Evolutionary conservation across 2,888 invertebrate genomes (phyloP), one percentile per base, ranked within the genome.

Genomic region (Papilio protenor): DNA sequence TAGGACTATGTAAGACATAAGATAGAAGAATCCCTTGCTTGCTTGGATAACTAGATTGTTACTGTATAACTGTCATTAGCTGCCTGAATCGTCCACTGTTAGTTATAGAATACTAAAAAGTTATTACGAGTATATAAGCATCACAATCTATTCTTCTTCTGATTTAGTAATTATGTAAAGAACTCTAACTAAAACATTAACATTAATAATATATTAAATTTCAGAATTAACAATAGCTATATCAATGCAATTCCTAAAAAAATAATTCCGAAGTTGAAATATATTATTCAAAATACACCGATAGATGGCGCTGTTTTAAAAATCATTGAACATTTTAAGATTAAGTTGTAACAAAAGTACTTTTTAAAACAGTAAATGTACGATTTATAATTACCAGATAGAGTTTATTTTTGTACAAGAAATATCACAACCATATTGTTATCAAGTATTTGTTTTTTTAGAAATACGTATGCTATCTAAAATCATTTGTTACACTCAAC

Each of bases 221-320:
- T 16, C 33, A 33, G 16, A 16, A 49, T 16, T 16, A n/a, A 55
- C 55, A 18, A 55, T 55, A 55, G 5, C 2, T 27, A 27, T 2
- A 27, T 27, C 27, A 27, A 27, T 27, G 27, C 27, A 27, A 27
- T 27, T 27, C 27, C 27, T 2, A 27, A 27, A 27, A 27, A 2
- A 2, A 27, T 27, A 27, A 27, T 27, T 27, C 27, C 27, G 1
- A 27, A 27, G 27, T 27, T n/a, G 1, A 55, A 55, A 40, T 45
- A 18, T 2, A n/a, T 18, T 47, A 40, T 47, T 47, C 12, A 5
- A 70, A 47, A 23, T 47, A 16, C 16, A 10, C n/a, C 73, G 40
- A 33, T 75, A 75, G 75, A 74, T 74, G 73, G 73, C 73, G 61
- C 47, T 61, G 27, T 74, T 74, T 6, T 18, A 16, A 64, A 52